Evolutionary conservation across 2,888 invertebrate genomes (phyloP).

Genomic region (Polia nebulosa): DNA sequence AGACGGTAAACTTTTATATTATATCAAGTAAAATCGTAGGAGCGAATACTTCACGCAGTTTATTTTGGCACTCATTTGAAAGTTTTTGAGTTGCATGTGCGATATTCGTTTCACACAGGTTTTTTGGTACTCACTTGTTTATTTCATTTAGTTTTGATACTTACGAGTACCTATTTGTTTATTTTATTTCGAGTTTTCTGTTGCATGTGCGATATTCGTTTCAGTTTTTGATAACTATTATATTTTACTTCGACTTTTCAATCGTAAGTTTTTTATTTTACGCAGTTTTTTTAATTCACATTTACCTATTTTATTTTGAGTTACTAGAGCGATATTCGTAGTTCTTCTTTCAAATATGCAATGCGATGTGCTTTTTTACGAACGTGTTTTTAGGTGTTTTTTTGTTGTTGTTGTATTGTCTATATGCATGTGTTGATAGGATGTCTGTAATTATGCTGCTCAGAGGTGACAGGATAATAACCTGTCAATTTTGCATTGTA

Average conservation of each 20-base stretch:
- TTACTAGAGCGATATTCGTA: constrained; percentile 28
- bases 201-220: too few species aligned
- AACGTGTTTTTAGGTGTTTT: constrained; percentile 28
- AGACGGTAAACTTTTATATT: constrained; percentile 71
- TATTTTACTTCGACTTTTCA: too few species aligned
- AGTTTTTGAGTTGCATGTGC: constrained; percentile 26
- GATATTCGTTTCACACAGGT: constrained; percentile 55
- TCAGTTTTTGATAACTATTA: too few species aligned
- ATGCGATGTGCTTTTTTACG: constrained; percentile 27
- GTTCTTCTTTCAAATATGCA: constrained; percentile 23
- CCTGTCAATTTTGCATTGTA: constrained; percentile 27
- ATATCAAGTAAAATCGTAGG: constrained; percentile 56
- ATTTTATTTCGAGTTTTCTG: too few species aligned
- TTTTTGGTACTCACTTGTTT: too few species aligned
- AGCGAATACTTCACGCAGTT: constrained; percentile 21
- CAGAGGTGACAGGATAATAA: constrained; percentile 55
- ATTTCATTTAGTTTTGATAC: too few species aligned
- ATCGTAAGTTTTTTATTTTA: too few species aligned
- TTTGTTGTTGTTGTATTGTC: constrained; percentile 21
- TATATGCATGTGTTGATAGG: constrained; percentile 47
- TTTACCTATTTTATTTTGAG: neutral
- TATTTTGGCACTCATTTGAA: neutral
- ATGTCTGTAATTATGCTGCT: constrained; percentile 38
- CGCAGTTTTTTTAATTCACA: too few species aligned
- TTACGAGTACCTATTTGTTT: too few species aligned